A percentile compares a stretch with the other conserved stretches of the same genome.
Evolutionary conservation across 2,888 invertebrate species (phyloP).

Genomic region (Embidobia sp.): DNA sequence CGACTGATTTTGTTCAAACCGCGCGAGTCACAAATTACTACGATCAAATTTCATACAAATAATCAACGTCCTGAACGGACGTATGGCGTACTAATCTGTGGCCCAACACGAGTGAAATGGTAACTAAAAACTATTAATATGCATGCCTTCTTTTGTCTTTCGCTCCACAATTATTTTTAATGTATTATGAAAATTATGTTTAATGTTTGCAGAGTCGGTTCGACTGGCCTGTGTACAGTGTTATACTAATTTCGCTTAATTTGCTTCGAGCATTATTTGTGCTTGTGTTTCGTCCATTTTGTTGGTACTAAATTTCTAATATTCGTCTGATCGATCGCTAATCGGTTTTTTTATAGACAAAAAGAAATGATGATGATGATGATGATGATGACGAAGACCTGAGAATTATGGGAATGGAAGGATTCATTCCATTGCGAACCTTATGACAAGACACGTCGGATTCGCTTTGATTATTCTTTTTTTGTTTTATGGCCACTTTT

Average conservation of each 20-base stretch:
- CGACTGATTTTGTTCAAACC: slow-evolving; percentile 32
- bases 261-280: slow-evolving; percentile 64
- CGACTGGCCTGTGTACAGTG: slow-evolving; percentile 6
- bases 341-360: slow-evolving; percentile 77
- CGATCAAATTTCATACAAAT: slow-evolving; percentile 15
- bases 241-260: slow-evolving; percentile 58
- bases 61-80: too few species aligned
- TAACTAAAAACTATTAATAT: slow-evolving; percentile 59
- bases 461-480: slow-evolving; percentile 16
- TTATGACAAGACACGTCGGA: slow-evolving; percentile 70
- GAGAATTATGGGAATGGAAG: slow-evolving; percentile 78
- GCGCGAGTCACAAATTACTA: slow-evolving; percentile 62
- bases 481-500: slow-evolving; percentile 1
- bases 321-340: slow-evolving; percentile 69
- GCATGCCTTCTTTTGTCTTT: slow-evolving; percentile 44
- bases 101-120: slow-evolving; percentile 49
- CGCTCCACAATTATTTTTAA: slow-evolving; percentile 33
- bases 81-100: slow-evolving; percentile 60
- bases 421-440: slow-evolving; percentile 79
- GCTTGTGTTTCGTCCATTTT: slow-evolving; percentile 67
- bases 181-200: slow-evolving; percentile 77
- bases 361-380: slow-evolving; percentile 68
- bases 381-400: slow-evolving; percentile 74
- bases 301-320: slow-evolving; percentile 17
- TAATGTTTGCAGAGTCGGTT: slow-evolving; percentile 71